These are phyloP conservation scores for Acromyrmex charruanus DNA, from an alignment of 1,140 invertebrate species.

Conservation along the genomic window DNA sequence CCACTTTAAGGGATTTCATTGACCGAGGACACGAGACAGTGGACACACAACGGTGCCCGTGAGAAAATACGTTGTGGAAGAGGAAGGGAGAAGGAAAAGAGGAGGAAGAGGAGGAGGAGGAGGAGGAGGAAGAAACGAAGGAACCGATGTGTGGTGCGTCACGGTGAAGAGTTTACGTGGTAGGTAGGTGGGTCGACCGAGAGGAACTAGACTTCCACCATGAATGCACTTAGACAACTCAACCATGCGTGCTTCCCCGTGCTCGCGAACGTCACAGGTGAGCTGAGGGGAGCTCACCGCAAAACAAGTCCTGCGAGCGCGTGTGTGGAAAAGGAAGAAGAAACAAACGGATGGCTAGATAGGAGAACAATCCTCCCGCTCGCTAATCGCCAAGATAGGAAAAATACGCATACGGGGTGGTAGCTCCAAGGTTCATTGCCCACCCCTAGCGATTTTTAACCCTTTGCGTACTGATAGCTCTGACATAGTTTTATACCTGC, in stretches of 20 bases:
- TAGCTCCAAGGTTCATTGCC: constrained; percentile 5
- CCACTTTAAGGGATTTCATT: constrained; percentile 53
- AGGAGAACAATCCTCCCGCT: constrained; percentile 14
- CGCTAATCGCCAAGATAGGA: constrained; percentile 31
- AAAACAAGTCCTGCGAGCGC: constrained; percentile 44
- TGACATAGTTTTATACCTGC: background rate
- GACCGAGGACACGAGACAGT: constrained; percentile 55
- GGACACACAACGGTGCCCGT: constrained; percentile 59
- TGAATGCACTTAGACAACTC: constrained; percentile 61
- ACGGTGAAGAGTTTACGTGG: constrained; percentile 50
- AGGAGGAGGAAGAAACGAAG: constrained; percentile 14
- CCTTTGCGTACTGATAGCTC: background rate
- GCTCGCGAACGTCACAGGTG: constrained; percentile 72
- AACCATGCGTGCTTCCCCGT: constrained; percentile 74
- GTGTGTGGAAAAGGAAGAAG: constrained; percentile 19
- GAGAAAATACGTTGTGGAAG: constrained; percentile 71
- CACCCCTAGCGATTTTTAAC: constrained; percentile 14
- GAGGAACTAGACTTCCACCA: constrained; percentile 67
- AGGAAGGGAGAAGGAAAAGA: background rate
- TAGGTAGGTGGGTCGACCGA: constrained; percentile 66
- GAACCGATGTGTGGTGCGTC: constrained; percentile 39
- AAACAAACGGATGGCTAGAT: background rate
- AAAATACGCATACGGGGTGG: background rate
- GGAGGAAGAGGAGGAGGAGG: background rate
- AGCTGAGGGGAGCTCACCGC: constrained; percentile 46